Evolutionary conservation across 2,888 invertebrate species (phyloP), one percentile per base, ranked within the genome.

Genomic region (Deilephila elpenor): DNA sequence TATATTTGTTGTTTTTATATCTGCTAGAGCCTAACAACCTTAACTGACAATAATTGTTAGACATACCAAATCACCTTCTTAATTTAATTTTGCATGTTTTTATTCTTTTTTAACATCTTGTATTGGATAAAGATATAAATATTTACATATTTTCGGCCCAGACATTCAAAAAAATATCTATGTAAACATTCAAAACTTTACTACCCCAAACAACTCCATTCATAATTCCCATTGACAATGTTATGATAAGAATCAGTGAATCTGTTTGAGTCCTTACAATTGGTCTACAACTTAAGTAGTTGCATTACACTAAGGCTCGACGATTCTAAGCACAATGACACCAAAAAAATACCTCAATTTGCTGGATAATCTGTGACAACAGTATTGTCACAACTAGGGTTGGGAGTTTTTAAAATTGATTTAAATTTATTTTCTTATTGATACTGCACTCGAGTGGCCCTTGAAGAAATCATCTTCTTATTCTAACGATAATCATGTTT

Each of bases 281-380:
- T 17, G 44, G 29, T 67, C 20, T 14, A 44, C 64, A 64, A 44
- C 67, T 67, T 67, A 51, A 67, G 62, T 62, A 62, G 51, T 67
- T 67, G 67, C 67, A 67, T 51, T 67, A 67, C 67, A 64, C 11
- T 1, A 2, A 56, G 19, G n/a, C 17, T 67, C 25, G 67, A 19
- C 17, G 25, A 17, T 51, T 20, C 25, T 25, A 5, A 17, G 25
- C 17, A 60, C 51, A 67, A 67, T 67, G 17, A 44, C 14, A 67
- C 19, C 25, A 44, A 14, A 44, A 51, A 64, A 61, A 61, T 44
- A 51, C 25, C 51, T 67, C 44, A 51, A 67, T 67, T 64, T 64
- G 64, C 67, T 67, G 25, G 5, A 67, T 44, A 67, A 67, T 67
- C 67, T 67, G 14, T 67, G 67, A 51, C 44, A 67, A 67, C 44